Evolutionary conservation across 1,140 invertebrate genomes (phyloP).

Genomic region (Trichoplusia ni): DNA sequence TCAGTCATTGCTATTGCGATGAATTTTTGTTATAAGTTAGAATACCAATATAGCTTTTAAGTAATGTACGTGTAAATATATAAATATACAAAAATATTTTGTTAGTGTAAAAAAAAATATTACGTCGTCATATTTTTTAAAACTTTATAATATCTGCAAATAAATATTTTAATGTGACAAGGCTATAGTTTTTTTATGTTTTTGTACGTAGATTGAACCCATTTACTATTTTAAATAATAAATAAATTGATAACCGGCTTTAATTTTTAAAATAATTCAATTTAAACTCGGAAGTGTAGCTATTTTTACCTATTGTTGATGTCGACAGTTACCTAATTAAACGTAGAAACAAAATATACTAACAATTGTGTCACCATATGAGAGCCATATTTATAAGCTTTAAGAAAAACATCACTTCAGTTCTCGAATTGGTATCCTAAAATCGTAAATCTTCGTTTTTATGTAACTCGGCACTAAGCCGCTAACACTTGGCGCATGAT

Average conservation of each 20-base stretch:
- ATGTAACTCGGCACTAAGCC: too few relatives aligned
- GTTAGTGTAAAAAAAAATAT: neutral
- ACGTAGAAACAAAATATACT: neutral
- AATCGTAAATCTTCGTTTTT: too few relatives aligned
- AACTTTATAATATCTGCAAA: neutral
- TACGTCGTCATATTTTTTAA: neutral
- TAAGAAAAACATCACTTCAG: neutral
- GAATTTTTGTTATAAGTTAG: neutral
- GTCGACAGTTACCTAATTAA: neutral
- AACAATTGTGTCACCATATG: neutral
- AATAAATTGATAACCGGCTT: neutral
- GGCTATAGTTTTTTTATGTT: neutral
- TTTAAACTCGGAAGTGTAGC: neutral
- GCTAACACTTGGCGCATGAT: too few relatives aligned
- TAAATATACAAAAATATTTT: neutral
- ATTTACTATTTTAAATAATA: neutral
- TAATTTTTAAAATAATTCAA: neutral
- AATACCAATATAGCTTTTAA: neutral
- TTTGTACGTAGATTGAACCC: neutral
- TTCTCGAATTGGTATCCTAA: too few relatives aligned
- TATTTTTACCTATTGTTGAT: neutral
- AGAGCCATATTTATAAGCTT: neutral
- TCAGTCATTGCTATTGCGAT: neutral
- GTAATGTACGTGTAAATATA: neutral
- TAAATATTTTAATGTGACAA: constrained; percentile 1